Evolutionary conservation across 2,113 vertebrate genomes (phyloP).

Genomic region (Etheostoma spectabile): DNA sequence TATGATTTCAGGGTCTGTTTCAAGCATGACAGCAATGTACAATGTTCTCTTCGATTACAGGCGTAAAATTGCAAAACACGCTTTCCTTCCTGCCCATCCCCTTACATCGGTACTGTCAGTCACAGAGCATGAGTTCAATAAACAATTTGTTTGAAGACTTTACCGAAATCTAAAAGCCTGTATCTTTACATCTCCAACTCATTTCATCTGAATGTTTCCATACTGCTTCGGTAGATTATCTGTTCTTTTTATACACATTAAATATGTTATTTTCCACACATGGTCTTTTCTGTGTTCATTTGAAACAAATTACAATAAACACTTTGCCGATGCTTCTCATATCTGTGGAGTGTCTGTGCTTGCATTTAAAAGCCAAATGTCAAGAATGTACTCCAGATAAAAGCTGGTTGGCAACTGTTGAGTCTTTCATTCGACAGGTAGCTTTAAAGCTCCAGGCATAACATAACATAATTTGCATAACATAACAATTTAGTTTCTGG

Average conservation of each 20-base stretch:
- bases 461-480: too few relatives aligned
- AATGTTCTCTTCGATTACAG: not conserved
- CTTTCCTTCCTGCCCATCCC: not conserved
- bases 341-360: not conserved
- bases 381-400: not conserved
- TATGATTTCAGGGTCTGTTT: not conserved
- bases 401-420: too few relatives aligned
- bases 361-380: not conserved
- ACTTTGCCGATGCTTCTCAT: constrained; percentile 60
- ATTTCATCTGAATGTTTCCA: constrained; percentile 62
- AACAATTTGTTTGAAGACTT: constrained; percentile 2
- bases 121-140: not conserved
- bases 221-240: constrained; percentile 43
- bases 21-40: not conserved
- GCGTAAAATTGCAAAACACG: not conserved
- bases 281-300: constrained; percentile 71
- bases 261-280: constrained; percentile 74
- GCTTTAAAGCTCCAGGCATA: not conserved
- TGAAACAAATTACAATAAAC: constrained; percentile 81
- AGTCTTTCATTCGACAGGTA: not conserved
- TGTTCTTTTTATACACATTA: constrained; percentile 73
- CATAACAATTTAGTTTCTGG: too few relatives aligned
- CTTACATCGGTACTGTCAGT: not conserved
- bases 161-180: not conserved
- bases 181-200: constrained; percentile 19